A percentile compares a stretch with the other conserved stretches of the same genome.
These are phyloP conservation scores for Sylvia borin DNA, from an alignment of 2,797 vertebrate genomes.

Conservation along the genomic window DNA sequence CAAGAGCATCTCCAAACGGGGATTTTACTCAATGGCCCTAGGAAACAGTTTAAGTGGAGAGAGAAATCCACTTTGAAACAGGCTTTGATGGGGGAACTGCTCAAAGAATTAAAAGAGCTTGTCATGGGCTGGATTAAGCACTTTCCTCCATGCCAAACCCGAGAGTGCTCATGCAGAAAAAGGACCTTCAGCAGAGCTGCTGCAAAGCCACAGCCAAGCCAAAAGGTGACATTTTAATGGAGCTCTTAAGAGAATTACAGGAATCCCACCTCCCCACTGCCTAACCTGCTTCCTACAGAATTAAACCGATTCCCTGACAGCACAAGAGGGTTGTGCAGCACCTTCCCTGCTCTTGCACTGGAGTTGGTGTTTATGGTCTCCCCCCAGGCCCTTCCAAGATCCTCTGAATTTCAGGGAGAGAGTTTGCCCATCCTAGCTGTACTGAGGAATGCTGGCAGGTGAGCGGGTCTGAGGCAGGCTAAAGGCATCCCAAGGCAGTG, in stretches of 20 bases:
- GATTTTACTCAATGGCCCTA: background rate
- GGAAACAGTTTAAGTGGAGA: background rate
- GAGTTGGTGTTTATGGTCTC: background rate
- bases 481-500: background rate
- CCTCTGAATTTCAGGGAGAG: background rate
- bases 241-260: background rate
- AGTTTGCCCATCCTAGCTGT: background rate
- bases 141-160: background rate
- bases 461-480: background rate
- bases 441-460: constrained; percentile 27
- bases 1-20: background rate
- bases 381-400: background rate
- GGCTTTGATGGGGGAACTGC: background rate
- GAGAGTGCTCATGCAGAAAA: background rate
- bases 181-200: background rate
- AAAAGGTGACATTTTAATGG: background rate
- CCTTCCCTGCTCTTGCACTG: background rate
- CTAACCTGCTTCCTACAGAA: background rate
- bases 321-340: background rate
- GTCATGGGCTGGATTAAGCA: background rate
- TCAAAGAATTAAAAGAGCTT: background rate
- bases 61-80: background rate
- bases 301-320: background rate
- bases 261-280: background rate
- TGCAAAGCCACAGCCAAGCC: background rate